Conservation (phyloP, 1,140 invertebrate genomes). For the Cyclina sinensis region DNA sequence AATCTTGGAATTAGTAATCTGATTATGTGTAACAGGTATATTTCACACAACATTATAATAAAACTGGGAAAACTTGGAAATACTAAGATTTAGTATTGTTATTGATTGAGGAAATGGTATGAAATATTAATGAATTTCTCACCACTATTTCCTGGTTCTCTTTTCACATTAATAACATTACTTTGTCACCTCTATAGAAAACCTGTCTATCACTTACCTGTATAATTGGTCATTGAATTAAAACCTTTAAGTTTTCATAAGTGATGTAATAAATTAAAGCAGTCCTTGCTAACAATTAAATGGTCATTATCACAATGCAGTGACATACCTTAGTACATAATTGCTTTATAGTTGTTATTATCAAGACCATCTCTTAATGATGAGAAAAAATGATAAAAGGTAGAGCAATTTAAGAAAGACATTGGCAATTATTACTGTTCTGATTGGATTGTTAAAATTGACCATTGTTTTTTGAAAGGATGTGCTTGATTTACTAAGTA, state of each 20-base stretch:
- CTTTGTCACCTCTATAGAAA: neutral
- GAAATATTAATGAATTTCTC: conserved; percentile 37
- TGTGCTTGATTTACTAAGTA: conserved; percentile 33
- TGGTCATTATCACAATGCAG: conserved; percentile 4
- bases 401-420: neutral
- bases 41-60: too few relatives aligned
- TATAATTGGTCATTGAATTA: conserved; percentile 14
- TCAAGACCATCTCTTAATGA: conserved; percentile 39
- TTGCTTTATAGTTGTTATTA: conserved; percentile 28
- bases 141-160: conserved; percentile 12
- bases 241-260: neutral
- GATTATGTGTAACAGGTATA: too few relatives aligned
- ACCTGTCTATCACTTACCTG: conserved; percentile 35
- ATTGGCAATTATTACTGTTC: conserved; percentile 9
- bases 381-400: conserved; percentile 13
- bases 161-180: conserved; percentile 31
- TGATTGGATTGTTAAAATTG: neutral
- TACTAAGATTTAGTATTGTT: too few relatives aligned
- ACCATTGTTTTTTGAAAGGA: conserved; percentile 48
- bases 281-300: conserved; percentile 18
- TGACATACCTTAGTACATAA: conserved; percentile 19
- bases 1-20: too few relatives aligned
- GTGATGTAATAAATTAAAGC: conserved; percentile 30
- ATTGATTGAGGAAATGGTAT: conserved; percentile 17
- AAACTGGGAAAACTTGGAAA: too few relatives aligned